Evolutionary conservation across 2,888 invertebrate genomes (phyloP).

Genomic region (Xylophagus ater): DNA sequence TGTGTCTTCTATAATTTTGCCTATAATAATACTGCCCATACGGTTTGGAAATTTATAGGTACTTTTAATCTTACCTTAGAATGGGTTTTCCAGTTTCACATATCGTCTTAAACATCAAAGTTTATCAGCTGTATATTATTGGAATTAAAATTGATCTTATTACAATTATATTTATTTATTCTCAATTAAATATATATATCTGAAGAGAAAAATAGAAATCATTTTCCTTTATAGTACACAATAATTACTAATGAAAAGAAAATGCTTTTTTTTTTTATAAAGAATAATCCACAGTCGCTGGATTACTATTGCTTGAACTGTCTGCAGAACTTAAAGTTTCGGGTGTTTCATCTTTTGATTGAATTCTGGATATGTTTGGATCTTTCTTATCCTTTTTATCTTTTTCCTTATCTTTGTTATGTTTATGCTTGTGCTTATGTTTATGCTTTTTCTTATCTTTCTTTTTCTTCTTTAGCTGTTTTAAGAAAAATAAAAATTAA

Average conservation of each 20-base stretch:
- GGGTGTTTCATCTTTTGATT: constrained; percentile 34
- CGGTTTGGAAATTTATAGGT: no score
- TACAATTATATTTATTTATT: background rate
- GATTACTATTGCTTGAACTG: constrained; percentile 38
- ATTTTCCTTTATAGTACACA: background rate
- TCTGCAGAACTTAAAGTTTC: constrained; percentile 39
- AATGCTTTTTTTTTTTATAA: background rate
- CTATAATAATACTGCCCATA: no score
- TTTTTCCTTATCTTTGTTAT: constrained; percentile 44
- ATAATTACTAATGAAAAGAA: background rate
- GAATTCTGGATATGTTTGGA: constrained; percentile 32
- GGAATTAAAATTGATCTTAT: background rate
- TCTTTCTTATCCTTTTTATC: constrained; percentile 40
- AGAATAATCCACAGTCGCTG: constrained; percentile 22
- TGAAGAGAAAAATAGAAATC: background rate
- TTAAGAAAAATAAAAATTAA: constrained; percentile 18
- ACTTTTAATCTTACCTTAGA: no score
- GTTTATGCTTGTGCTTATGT: constrained; percentile 80
- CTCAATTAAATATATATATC: background rate
- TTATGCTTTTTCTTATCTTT: constrained; percentile 75
- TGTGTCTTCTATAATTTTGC: no score
- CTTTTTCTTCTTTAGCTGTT: constrained; percentile 60
- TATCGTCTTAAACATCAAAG: background rate
- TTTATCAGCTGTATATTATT: background rate
- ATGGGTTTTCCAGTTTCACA: background rate